These are phyloP conservation scores for Hystrix cristata DNA, from an alignment of 2,113 vertebrate genomes.

Conservation along the genomic window DNA sequence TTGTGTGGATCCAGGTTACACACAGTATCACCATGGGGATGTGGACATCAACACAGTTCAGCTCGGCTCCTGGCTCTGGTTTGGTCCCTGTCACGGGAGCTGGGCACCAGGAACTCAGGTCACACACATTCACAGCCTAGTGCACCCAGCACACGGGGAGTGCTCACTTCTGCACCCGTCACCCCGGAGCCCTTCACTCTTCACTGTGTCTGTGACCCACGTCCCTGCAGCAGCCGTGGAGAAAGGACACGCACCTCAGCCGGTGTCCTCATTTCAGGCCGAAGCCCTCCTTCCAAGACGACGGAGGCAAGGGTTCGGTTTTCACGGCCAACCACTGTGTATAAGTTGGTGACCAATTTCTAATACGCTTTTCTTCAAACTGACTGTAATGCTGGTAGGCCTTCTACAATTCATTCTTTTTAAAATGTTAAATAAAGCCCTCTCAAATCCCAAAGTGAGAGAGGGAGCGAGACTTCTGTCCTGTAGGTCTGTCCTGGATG, in stretches of 20 bases:
- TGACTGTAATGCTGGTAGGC: not conserved
- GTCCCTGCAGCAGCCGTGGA: not conserved
- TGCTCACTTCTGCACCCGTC: not conserved
- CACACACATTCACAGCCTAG: not conserved
- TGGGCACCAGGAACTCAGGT: not conserved
- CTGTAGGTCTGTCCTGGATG: not conserved
- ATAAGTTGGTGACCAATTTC: not conserved
- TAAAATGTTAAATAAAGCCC: not conserved
- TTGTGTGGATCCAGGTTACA: not conserved
- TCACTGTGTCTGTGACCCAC: no score
- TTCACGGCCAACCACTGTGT: rapidly evolving
- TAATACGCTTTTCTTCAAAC: not conserved
- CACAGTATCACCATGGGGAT: rapidly evolving
- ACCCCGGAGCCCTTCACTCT: not conserved
- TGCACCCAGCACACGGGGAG: rapidly evolving
- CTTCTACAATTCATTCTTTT: not conserved
- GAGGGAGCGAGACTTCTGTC: not conserved
- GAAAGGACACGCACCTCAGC: rapidly evolving
- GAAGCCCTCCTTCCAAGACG: not conserved
- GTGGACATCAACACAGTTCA: not conserved
- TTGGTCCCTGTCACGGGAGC: not conserved
- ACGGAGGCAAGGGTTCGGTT: not conserved
- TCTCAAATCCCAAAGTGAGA: not conserved
- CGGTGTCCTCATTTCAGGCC: rapidly evolving
- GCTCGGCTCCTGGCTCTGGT: not conserved